Conservation (phyloP, 1,140 invertebrate genomes). For the Drosophila mojavensis region DNA sequence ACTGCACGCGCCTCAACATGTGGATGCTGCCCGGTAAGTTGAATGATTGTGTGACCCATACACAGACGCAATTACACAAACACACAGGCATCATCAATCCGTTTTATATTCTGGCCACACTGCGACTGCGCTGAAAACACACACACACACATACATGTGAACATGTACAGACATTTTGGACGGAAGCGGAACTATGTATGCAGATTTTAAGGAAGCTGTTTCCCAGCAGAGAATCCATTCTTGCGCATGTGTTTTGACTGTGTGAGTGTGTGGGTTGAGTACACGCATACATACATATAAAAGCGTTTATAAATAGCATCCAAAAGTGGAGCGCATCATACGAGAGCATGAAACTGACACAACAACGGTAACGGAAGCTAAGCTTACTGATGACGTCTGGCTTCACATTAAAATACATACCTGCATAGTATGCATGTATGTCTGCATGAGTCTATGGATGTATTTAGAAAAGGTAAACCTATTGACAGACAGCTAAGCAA, state of each 20-base stretch:
- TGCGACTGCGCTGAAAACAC: constrained; percentile 61
- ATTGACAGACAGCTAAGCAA: constrained; percentile 4
- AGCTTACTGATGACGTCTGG: constrained; percentile 54
- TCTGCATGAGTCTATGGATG: background rate
- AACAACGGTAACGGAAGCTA: constrained; percentile 56
- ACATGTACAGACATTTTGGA: constrained; percentile 22
- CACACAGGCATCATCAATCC: constrained; percentile 38
- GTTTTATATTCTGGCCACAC: constrained; percentile 33
- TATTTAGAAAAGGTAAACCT: background rate
- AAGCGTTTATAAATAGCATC: constrained; percentile 78
- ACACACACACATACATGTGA: constrained; percentile 18
- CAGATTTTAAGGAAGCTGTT: constrained; percentile 74
- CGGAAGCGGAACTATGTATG: constrained; percentile 78
- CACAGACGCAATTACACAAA: constrained; percentile 15
- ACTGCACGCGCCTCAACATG: constrained; percentile 70
- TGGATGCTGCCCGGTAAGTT: constrained; percentile 71
- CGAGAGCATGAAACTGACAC: constrained; percentile 25
- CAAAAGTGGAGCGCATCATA: constrained; percentile 73
- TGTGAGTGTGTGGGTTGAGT: constrained; percentile 9
- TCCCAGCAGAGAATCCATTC: constrained; percentile 36
- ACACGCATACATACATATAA: constrained; percentile 43
- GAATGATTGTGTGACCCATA: constrained; percentile 44
- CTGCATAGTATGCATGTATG: background rate
- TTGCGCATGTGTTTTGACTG: constrained; percentile 43
- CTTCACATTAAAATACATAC: constrained; percentile 14